Percentiles rank a stretch among this genome's conserved stretches.
These are phyloP conservation scores for Leucoraja ocellata DNA, from an alignment of 2,797 vertebrate genomes.

Conservation along the genomic window DNA sequence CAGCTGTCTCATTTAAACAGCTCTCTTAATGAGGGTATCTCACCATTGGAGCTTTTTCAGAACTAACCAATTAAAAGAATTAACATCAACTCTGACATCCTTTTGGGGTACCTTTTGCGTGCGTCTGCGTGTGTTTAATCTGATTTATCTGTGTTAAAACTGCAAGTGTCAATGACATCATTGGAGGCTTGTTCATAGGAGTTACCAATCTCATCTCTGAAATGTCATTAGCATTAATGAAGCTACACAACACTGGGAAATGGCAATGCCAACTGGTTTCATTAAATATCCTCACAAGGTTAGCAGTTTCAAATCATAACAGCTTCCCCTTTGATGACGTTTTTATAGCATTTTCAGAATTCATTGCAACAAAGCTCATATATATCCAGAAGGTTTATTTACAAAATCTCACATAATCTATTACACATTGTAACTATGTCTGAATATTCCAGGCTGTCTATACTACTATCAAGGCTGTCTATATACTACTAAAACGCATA, in stretches of 20 bases:
- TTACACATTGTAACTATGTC: too few relatives aligned
- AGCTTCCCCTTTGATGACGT: background rate
- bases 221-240: background rate
- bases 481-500: too few relatives aligned
- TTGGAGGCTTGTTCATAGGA: background rate
- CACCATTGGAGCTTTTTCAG: background rate
- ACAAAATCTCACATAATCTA: too few relatives aligned
- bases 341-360: too few relatives aligned
- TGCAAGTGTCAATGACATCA: background rate
- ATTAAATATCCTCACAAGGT: background rate
- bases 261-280: background rate
- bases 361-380: too few relatives aligned
- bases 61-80: background rate
- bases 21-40: background rate
- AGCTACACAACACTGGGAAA: background rate
- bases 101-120: background rate
- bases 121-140: background rate
- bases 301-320: background rate
- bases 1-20: background rate
- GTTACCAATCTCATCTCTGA: background rate
- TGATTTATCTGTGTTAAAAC: conserved; percentile 14
- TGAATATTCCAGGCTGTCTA: too few relatives aligned
- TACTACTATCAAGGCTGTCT: too few relatives aligned
- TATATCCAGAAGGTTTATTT: too few relatives aligned
- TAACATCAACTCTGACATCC: conserved; percentile 11